Conservation (phyloP, 2,888 invertebrate species). For the Drosophila planitibia region DNA sequence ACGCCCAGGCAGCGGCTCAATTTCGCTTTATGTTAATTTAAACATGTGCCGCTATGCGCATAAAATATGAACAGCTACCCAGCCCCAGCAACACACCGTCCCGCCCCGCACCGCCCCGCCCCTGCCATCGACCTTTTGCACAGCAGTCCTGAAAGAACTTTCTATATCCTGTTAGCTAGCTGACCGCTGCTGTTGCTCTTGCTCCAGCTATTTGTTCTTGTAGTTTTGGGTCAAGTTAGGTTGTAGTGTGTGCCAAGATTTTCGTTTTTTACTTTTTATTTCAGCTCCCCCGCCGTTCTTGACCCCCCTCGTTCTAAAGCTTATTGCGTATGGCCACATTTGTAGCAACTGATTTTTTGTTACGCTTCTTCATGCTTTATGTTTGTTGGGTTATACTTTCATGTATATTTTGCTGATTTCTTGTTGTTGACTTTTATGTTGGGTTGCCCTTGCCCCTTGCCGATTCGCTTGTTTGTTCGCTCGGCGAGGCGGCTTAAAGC, state of each 20-base stretch:
- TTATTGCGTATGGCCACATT: conserved; percentile 53
- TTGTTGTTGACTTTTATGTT: conserved; percentile 72
- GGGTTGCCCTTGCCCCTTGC: background rate
- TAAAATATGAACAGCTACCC: conserved; percentile 73
- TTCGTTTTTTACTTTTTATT: conserved; percentile 46
- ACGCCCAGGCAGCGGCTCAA: conserved; percentile 72
- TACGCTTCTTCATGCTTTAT: conserved; percentile 29
- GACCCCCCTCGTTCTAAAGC: background rate
- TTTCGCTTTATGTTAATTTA: conserved; percentile 81
- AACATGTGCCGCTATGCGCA: conserved; percentile 82
- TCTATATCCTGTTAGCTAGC: conserved; percentile 16
- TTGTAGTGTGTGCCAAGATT: conserved; percentile 66
- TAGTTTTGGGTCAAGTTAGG: conserved; percentile 75
- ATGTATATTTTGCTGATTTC: conserved; percentile 61
- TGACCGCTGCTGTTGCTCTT: conserved; percentile 36
- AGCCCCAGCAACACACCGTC: background rate
- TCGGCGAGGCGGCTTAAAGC: background rate
- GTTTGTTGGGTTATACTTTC: conserved; percentile 48
- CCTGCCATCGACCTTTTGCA: background rate
- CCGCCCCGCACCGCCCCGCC: background rate
- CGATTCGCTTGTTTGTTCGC: conserved; percentile 3
- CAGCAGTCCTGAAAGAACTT: background rate
- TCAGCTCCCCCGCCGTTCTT: conserved; percentile 2
- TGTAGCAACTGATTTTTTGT: conserved; percentile 61
- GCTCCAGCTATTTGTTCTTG: conserved; percentile 65